These are phyloP conservation scores for Trypoxylon attenuatum DNA, from an alignment of 2,888 invertebrate genomes.

Conservation along the genomic window DNA sequence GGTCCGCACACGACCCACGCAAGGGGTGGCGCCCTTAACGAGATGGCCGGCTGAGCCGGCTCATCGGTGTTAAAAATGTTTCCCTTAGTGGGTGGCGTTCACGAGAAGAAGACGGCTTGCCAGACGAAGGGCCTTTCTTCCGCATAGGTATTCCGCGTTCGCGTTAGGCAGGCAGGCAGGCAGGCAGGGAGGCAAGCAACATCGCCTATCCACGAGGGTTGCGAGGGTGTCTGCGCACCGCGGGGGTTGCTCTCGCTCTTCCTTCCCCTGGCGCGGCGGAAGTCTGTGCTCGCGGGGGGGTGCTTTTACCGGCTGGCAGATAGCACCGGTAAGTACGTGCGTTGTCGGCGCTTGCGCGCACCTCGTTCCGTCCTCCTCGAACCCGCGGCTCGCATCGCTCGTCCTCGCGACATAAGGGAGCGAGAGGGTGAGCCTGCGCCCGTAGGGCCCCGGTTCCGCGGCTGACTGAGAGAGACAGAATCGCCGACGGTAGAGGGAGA, in stretches of 20 bases:
- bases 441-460: slow-evolving; percentile 18
- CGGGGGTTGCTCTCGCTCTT: slow-evolving; percentile 42
- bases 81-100: slow-evolving; percentile 20
- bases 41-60: slow-evolving; percentile 50
- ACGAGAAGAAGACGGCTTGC: slow-evolving; percentile 22
- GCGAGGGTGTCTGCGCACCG: slow-evolving; percentile 21
- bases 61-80: slow-evolving; percentile 55
- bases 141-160: slow-evolving; percentile 44
- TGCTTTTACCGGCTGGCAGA: slow-evolving; percentile 57
- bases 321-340: slow-evolving; percentile 56
- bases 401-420: slow-evolving; percentile 13
- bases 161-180: slow-evolving; percentile 41
- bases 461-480: slow-evolving; percentile 10
- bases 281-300: slow-evolving; percentile 55
- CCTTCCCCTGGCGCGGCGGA: slow-evolving; percentile 56
- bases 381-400: neutral
- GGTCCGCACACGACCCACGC: neutral
- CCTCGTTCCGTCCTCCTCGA: slow-evolving; percentile 19
- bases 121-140: slow-evolving; percentile 29
- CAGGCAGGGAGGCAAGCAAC: too few species aligned
- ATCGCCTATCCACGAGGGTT: slow-evolving; percentile 42
- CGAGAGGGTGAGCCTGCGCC: slow-evolving; percentile 30
- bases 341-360: slow-evolving; percentile 55
- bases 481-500: slow-evolving; percentile 9
- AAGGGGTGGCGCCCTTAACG: slow-evolving; percentile 41